Percentiles rank a stretch among this genome's conserved stretches.
Conservation (phyloP, 2,888 invertebrate species). For the Cylloceria caligata region DNA sequence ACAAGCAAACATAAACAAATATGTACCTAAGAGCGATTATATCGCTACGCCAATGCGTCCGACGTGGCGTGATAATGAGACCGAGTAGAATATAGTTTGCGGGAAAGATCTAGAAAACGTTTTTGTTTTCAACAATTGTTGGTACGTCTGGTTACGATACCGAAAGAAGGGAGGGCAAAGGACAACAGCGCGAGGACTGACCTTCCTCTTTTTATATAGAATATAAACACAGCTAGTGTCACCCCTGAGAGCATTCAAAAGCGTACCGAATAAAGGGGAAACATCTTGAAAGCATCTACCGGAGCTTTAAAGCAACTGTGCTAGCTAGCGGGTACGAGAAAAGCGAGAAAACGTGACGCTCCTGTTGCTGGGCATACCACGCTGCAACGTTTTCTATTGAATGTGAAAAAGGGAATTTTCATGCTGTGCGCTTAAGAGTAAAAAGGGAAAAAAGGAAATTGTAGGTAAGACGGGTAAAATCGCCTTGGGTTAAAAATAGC, state of each 20-base stretch:
- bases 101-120: constrained; percentile 18
- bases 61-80: constrained; percentile 13
- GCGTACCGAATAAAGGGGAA: constrained; percentile 44
- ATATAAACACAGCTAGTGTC: constrained; percentile 49
- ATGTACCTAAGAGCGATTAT: background rate
- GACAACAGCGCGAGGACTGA: constrained; percentile 19
- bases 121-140: constrained; percentile 3
- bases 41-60: constrained; percentile 7
- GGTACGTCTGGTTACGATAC: background rate
- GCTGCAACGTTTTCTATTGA: constrained; percentile 24
- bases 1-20: too few species aligned
- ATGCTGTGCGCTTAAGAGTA: background rate
- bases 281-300: constrained; percentile 54
- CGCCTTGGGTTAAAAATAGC: background rate
- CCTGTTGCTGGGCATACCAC: constrained; percentile 27
- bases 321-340: background rate
- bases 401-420: constrained; percentile 27
- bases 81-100: constrained; percentile 17
- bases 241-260: constrained; percentile 50
- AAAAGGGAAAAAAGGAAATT: background rate
- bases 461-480: background rate
- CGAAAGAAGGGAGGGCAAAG: constrained; percentile 31
- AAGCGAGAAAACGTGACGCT: constrained; percentile 31
- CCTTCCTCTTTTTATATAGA: constrained; percentile 9
- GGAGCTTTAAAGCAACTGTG: constrained; percentile 56